Percentiles rank a stretch among this genome's conserved stretches.
These are phyloP conservation scores for Cossypha dichroa DNA, from an alignment of 2,797 vertebrate species.

Conservation along the genomic window DNA sequence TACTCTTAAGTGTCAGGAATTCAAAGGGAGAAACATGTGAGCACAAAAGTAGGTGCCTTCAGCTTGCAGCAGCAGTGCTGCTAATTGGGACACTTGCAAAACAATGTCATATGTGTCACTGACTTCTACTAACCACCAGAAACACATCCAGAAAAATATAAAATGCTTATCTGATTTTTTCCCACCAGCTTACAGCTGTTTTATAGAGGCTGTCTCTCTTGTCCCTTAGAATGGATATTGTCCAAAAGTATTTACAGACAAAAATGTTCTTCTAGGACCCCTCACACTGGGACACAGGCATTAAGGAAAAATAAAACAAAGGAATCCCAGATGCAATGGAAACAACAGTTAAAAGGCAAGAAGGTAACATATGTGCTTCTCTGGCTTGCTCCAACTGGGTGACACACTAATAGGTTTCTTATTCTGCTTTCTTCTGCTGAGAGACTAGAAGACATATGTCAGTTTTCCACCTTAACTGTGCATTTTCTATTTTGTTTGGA, in stretches of 20 bases:
- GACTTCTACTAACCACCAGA: conserved; percentile 57
- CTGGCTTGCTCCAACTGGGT: conserved; percentile 29
- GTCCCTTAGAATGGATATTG: neutral
- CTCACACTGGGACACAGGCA: neutral
- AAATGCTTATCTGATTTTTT: conserved; percentile 9
- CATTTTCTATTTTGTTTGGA: conserved; percentile 82
- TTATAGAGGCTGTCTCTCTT: neutral
- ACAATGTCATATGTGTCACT: conserved; percentile 21
- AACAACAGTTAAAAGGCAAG: conserved; percentile 19
- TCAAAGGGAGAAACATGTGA: neutral
- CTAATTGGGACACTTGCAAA: conserved; percentile 60
- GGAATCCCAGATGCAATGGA: neutral
- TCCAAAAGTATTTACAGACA: conserved; percentile 41
- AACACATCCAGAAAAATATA: conserved; percentile 61
- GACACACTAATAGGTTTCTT: conserved; percentile 56
- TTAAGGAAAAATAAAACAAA: conserved; percentile 32
- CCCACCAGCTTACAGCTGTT: neutral
- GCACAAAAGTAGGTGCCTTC: neutral
- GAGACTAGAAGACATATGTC: conserved; percentile 77
- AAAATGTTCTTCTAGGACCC: conserved; percentile 52
- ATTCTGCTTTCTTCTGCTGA: conserved; percentile 49
- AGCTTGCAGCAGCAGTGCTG: neutral
- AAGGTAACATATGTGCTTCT: conserved; percentile 49
- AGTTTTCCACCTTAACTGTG: conserved; percentile 77
- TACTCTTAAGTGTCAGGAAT: conserved; percentile 11